Base-by-base conservation (phyloP, 1,140 invertebrate genomes). In the Drosophila lowei region DNA sequence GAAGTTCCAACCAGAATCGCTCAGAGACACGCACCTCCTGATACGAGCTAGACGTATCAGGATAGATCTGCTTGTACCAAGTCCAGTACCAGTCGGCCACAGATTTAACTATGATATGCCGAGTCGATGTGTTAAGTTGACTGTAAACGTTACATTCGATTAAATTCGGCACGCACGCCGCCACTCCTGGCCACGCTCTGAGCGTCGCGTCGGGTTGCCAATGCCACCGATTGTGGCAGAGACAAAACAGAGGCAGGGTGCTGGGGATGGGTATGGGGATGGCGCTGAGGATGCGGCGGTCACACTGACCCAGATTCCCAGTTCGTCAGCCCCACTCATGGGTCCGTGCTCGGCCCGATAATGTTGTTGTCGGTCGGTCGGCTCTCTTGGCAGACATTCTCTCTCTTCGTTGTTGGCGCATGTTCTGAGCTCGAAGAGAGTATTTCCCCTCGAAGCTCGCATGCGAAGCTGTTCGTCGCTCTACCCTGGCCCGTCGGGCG, bases 61-160 rank as follows among this genome's bases (percentile, higher is more conserved):
- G 34, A 6, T 15, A 3, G 8, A 18, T 6, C 3, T n/a, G 34
- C 30, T 41, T 18, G 47, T 58, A 49, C 42, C 52, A 48, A 25
- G n/a, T n/a, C n/a, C n/a, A n/a, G n/a, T 50, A 43, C 55, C 53
- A 63, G 66, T 63, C 48, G 70, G 61, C 55, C 59, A 57, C 61
- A 53, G 68, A 76, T 76, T 78, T 76, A 76, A 61, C 72, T 78
- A 62, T 46, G 71, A 75, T 65, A 84, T 56, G 47, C 62, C 61
- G 56, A 78, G 67, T 77, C 65, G 59, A 77, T 64, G 62, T 83
- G 74, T 58, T 83, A 64, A 84, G 74, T 83, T 84, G 58, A 78
- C 71, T 84, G 71, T 83, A 56, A 84, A 75, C 65, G 71, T 75
- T 83, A 78, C 65, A 83, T 83, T 83, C 64, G 64, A 83, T 78